A percentile compares a stretch with the other conserved stretches of the same genome.
These are phyloP conservation scores for Drosophila subobscura DNA, from an alignment of 1,140 invertebrate genomes.

Conservation along the genomic window DNA sequence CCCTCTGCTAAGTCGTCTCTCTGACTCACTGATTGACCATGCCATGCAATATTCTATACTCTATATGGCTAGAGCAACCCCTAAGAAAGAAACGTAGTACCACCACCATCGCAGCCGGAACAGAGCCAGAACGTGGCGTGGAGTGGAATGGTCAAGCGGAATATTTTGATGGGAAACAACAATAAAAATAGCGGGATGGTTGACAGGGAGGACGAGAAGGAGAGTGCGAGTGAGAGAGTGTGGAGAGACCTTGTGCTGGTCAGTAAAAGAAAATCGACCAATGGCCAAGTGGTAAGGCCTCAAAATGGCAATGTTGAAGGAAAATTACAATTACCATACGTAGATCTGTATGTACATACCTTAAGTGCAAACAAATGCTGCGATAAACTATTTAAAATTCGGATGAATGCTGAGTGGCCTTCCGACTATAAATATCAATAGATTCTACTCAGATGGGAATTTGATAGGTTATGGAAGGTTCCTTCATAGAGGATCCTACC, in stretches of 20 bases:
- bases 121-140: neutral
- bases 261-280: conserved; percentile 59
- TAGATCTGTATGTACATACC: neutral
- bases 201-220: conserved; percentile 7
- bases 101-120: conserved; percentile 13
- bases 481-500: too few relatives aligned
- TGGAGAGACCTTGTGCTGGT: conserved; percentile 59
- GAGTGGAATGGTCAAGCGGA: conserved; percentile 57
- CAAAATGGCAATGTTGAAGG: conserved; percentile 52
- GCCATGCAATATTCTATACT: conserved; percentile 1
- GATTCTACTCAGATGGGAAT: too few relatives aligned
- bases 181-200: conserved; percentile 30
- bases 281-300: conserved; percentile 34
- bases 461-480: too few relatives aligned
- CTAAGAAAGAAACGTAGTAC: conserved; percentile 20
- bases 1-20: conserved; percentile 15
- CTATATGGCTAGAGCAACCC: conserved; percentile 37
- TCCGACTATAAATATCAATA: neutral
- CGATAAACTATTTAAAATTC: conserved; percentile 16
- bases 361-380: conserved; percentile 48
- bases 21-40: conserved; percentile 47
- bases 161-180: conserved; percentile 35
- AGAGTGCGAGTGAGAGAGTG: conserved; percentile 4
- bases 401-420: neutral
- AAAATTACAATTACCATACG: neutral